These are phyloP conservation scores for Parthenolecanium corni DNA, from an alignment of 2,888 invertebrate species.

Conservation along the genomic window DNA sequence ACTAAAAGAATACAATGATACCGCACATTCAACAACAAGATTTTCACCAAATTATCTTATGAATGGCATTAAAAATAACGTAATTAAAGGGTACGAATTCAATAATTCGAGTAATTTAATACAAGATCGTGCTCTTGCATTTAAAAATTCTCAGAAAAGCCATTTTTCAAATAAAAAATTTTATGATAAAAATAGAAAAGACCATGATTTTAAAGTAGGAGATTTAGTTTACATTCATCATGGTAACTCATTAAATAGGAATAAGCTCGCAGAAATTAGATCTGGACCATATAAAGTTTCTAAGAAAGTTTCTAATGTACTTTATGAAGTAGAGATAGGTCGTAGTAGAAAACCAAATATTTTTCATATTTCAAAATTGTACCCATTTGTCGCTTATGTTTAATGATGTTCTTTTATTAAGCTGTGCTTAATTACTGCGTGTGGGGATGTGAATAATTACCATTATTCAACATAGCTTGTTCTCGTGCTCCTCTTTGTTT, in stretches of 20 bases:
- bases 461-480: too few species aligned
- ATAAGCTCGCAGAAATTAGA: background rate
- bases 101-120: background rate
- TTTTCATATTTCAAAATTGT: too few species aligned
- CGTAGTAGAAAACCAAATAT: too few species aligned
- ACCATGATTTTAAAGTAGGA: background rate
- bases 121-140: background rate
- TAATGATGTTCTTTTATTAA: too few species aligned
- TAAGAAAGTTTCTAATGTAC: too few species aligned
- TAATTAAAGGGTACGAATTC: background rate
- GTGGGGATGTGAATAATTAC: too few species aligned
- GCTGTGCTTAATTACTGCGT: too few species aligned
- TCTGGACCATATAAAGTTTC: too few species aligned
- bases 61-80: background rate
- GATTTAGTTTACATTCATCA: background rate
- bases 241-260: background rate
- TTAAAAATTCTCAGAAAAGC: background rate
- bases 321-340: too few species aligned
- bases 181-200: background rate
- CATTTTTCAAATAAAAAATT: background rate
- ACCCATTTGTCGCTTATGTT: too few species aligned
- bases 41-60: background rate
- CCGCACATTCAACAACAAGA: background rate
- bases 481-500: too few species aligned
- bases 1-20: background rate